Conservation (phyloP, 2,113 vertebrate genomes). For the Varanus komodoensis region DNA sequence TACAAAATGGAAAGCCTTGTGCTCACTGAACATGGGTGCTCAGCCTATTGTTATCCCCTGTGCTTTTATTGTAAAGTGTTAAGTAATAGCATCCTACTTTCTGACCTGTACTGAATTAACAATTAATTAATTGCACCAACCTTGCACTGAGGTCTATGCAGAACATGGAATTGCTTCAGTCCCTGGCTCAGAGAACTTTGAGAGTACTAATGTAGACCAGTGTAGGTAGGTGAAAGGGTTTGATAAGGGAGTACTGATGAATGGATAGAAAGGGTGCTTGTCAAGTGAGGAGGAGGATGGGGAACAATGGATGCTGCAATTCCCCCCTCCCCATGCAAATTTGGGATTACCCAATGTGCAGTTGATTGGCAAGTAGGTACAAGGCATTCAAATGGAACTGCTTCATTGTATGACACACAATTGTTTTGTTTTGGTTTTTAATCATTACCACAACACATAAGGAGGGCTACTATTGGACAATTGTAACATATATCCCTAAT, state of each 20-base stretch:
- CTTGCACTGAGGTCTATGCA: not conserved
- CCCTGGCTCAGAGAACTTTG: too few species aligned
- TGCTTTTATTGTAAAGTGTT: not conserved
- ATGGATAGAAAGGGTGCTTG: not conserved
- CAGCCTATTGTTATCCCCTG: not conserved
- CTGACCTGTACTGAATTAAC: not conserved
- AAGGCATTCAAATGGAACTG: not conserved
- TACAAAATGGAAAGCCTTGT: not conserved
- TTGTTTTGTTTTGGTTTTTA: too few species aligned
- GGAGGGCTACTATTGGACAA: not conserved
- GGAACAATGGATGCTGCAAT: too few species aligned
- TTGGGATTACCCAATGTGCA: not conserved
- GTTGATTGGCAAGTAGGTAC: not conserved
- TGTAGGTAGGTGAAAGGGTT: not conserved
- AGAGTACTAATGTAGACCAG: not conserved
- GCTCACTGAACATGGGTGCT: not conserved
- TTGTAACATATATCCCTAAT: too few species aligned
- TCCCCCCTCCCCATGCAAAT: not conserved
- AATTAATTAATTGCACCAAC: not conserved
- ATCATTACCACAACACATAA: not conserved
- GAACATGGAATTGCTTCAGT: not conserved
- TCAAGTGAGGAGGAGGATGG: not conserved
- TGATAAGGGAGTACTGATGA: not conserved
- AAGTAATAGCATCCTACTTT: not conserved
- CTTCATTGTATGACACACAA: not conserved